phyloP scores from a whole-genome alignment of 2,113 vertebrate species.

The Aegithalos caudatus region DNA sequence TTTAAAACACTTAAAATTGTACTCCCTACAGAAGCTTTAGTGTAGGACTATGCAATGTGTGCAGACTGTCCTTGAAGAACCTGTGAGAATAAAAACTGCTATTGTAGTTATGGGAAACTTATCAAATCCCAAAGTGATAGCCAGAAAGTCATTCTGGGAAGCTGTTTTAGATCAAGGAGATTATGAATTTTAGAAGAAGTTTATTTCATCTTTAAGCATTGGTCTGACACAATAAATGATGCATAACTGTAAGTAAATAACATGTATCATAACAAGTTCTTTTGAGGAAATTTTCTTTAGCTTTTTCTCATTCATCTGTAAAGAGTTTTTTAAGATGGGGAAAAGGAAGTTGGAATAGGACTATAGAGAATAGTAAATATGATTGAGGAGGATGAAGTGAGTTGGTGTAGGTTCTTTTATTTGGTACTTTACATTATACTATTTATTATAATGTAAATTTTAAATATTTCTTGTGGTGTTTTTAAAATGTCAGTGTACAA shows the following conservation, averaged over 20 bases:
- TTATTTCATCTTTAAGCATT: background rate
- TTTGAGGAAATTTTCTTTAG: background rate
- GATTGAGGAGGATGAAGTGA: background rate
- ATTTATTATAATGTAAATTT: background rate
- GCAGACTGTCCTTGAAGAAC: background rate
- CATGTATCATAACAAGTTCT: background rate
- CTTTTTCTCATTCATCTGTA: background rate
- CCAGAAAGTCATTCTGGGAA: background rate
- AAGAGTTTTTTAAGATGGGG: background rate
- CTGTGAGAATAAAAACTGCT: background rate
- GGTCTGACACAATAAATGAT: background rate
- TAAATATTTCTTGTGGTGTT: background rate
- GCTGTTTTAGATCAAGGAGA: background rate
- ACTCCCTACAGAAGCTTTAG: background rate
- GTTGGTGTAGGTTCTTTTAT: background rate
- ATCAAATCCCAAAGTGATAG: background rate
- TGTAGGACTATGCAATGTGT: background rate
- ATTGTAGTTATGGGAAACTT: background rate
- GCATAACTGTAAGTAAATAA: background rate
- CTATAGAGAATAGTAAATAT: background rate
- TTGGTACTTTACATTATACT: background rate
- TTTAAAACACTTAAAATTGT: background rate
- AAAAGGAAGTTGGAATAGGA: background rate
- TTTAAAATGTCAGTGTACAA: background rate
- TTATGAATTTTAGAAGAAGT: background rate